Conservation (phyloP, 2,797 vertebrate species). For the Botia kubotai region DNA sequence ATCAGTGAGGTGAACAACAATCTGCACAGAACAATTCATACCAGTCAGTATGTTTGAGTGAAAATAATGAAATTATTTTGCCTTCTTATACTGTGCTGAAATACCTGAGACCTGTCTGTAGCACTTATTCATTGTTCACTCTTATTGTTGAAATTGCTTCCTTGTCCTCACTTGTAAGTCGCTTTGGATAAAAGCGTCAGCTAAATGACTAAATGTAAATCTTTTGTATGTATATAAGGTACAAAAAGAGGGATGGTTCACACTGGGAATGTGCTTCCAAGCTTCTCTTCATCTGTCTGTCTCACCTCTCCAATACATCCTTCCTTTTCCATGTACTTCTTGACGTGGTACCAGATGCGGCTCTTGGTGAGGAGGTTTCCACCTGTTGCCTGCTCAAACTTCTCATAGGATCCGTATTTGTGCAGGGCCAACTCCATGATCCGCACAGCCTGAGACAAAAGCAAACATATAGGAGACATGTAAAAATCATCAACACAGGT, state of each 20-base stretch:
- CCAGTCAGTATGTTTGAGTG: not conserved
- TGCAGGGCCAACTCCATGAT: slow-evolving; percentile 89
- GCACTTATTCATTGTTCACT: too few relatives aligned
- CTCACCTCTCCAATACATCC: slow-evolving; percentile 92
- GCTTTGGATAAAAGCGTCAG: too few relatives aligned
- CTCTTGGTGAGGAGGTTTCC: slow-evolving; percentile 87
- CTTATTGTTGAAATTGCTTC: too few relatives aligned
- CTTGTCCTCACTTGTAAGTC: too few relatives aligned
- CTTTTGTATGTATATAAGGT: not conserved
- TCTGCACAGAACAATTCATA: slow-evolving; percentile 70
- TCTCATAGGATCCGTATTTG: slow-evolving; percentile 92
- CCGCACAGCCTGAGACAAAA: slow-evolving; percentile 80
- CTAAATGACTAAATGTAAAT: too few relatives aligned
- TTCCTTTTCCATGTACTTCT: slow-evolving; percentile 95
- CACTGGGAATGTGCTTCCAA: not conserved
- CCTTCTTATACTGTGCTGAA: too few relatives aligned
- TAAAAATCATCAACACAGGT: too few relatives aligned
- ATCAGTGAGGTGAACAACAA: slow-evolving; percentile 90
- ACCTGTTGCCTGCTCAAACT: slow-evolving; percentile 90
- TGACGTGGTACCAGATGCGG: slow-evolving; percentile 86
- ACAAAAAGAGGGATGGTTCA: not conserved
- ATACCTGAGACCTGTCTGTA: too few relatives aligned
- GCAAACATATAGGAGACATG: not conserved
- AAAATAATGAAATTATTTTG: too few relatives aligned
- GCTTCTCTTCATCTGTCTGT: not conserved